Percentiles rank a stretch among this genome's conserved stretches.
Conservation (phyloP, 1,140 invertebrate genomes). For the Coelopa frigida region DNA sequence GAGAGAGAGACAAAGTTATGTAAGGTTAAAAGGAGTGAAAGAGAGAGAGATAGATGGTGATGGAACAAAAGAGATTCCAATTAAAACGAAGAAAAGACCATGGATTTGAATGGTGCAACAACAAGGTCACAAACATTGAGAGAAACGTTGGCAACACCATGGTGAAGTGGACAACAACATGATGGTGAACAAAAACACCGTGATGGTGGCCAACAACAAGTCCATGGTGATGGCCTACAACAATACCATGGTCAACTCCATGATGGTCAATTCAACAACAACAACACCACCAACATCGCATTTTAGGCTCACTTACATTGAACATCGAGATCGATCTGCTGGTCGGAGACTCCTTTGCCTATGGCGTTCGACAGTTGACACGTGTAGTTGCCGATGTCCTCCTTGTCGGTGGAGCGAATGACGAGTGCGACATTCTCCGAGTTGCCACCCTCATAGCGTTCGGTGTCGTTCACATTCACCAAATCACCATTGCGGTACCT, state of each 20-base stretch:
- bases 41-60: not conserved
- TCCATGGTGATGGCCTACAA: too few species aligned
- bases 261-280: too few species aligned
- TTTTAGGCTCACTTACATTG: slow-evolving; percentile 74
- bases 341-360: slow-evolving; percentile 54
- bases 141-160: not conserved
- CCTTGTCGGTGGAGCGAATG: slow-evolving; percentile 66
- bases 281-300: too few species aligned
- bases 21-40: not conserved
- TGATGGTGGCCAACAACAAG: too few species aligned
- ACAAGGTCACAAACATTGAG: not conserved
- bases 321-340: slow-evolving; percentile 63
- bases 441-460: slow-evolving; percentile 67
- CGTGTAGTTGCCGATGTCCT: slow-evolving; percentile 73
- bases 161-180: slow-evolving; percentile 4
- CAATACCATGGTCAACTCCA: too few species aligned
- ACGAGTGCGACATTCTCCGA: slow-evolving; percentile 63
- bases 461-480: slow-evolving; percentile 55
- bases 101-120: too few species aligned
- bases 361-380: slow-evolving; percentile 72
- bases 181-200: too few species aligned
- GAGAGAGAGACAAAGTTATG: not conserved
- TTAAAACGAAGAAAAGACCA: too few species aligned
- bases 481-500: slow-evolving; percentile 68
- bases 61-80: slow-evolving; percentile 3